phyloP scores from a whole-genome alignment of 2,888 invertebrate species.

The Junonia oenone region DNA sequence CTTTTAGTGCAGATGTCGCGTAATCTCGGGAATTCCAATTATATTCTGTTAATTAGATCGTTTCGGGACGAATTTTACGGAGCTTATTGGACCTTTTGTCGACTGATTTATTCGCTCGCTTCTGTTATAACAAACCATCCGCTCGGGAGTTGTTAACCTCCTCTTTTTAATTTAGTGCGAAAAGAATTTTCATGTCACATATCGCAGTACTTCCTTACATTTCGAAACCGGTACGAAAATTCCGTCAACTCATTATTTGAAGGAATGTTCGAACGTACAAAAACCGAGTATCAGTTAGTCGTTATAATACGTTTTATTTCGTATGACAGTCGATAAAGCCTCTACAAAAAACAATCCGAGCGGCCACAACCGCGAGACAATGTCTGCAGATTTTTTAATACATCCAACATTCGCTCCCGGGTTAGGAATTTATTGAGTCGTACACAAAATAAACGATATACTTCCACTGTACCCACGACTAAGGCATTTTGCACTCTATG shows the following conservation, averaged over 20 bases:
- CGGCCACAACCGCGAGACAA: slow-evolving; percentile 38
- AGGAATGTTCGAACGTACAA: slow-evolving; percentile 6
- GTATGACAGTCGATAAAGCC: slow-evolving; percentile 44
- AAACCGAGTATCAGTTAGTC: slow-evolving; percentile 33
- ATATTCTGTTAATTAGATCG: slow-evolving; percentile 45
- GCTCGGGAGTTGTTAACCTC: neutral
- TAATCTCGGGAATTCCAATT: slow-evolving; percentile 71
- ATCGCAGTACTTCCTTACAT: neutral
- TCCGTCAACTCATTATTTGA: slow-evolving; percentile 5
- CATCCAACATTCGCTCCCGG: slow-evolving; percentile 57
- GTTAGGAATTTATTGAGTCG: slow-evolving; percentile 73
- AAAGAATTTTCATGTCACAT: too few relatives aligned
- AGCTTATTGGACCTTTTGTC: slow-evolving; percentile 6
- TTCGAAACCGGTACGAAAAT: neutral
- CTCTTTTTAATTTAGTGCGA: neutral
- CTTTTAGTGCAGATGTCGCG: slow-evolving; percentile 68
- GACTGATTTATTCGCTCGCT: slow-evolving; percentile 8
- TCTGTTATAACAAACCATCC: neutral
- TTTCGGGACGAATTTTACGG: slow-evolving; percentile 18
- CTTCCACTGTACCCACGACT: neutral
- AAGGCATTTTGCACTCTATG: slow-evolving; percentile 10
- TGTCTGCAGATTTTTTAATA: slow-evolving; percentile 58
- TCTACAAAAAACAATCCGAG: slow-evolving; percentile 31
- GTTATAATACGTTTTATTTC: slow-evolving; percentile 53
- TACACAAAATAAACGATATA: slow-evolving; percentile 58